A percentile compares a stretch with the other conserved stretches of the same genome.
Conservation (phyloP, 2,113 vertebrate genomes). For the Megaceryle torquata region DNA sequence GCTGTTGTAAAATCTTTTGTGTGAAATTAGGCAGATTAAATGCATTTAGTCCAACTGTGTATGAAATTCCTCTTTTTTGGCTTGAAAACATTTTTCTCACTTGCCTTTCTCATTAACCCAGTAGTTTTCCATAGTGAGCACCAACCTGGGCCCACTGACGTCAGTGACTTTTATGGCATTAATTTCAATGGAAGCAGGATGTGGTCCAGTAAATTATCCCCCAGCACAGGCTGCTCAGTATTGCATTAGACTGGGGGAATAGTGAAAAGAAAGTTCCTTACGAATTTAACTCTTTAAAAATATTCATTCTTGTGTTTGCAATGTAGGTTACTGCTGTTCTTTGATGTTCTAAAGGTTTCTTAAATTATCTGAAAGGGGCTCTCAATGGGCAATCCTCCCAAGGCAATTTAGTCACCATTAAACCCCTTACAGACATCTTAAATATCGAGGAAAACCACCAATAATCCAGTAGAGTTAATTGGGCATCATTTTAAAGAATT, state of each 20-base stretch:
- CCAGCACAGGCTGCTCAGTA: not conserved
- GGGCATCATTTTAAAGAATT: not conserved
- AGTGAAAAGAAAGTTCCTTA: not conserved
- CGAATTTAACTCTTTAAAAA: not conserved
- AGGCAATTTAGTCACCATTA: not conserved
- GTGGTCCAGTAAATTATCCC: conserved; percentile 18
- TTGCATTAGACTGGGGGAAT: not conserved
- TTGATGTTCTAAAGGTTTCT: not conserved
- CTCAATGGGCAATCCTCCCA: not conserved
- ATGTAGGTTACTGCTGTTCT: not conserved
- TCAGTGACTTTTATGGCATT: not conserved
- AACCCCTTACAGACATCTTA: not conserved
- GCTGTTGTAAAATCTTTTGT: not conserved
- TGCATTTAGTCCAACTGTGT: not conserved
- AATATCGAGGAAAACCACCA: not conserved
- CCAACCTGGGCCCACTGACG: not conserved
- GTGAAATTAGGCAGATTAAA: not conserved
- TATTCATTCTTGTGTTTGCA: not conserved
- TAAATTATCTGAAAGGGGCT: not conserved
- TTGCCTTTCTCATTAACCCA: not conserved
- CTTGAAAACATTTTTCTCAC: not conserved
- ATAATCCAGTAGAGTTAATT: not conserved
- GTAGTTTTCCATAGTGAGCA: not conserved
- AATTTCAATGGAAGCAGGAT: not conserved
- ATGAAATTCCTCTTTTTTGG: not conserved